phyloP scores from a whole-genome alignment of 2,797 vertebrate species.

The Pangasius djambal region DNA sequence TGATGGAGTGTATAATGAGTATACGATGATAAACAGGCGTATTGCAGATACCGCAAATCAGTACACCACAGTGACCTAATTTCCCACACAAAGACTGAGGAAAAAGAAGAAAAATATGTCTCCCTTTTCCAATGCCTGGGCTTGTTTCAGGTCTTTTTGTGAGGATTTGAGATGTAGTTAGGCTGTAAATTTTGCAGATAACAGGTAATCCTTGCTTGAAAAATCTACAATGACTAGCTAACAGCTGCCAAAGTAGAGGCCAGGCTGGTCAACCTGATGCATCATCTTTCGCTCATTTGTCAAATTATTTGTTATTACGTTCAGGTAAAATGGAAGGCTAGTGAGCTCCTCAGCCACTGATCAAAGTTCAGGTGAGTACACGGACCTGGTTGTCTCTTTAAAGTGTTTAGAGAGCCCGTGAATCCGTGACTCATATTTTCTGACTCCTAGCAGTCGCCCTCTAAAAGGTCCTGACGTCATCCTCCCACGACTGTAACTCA shows the following conservation, averaged over 20 bases:
- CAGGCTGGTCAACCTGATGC: neutral
- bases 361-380: slow-evolving; percentile 33
- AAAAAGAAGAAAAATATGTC: neutral
- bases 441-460: slow-evolving; percentile 44
- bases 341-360: neutral
- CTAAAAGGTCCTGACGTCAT: slow-evolving; percentile 47
- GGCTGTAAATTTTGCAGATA: too few relatives aligned
- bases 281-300: neutral
- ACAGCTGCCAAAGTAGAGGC: neutral
- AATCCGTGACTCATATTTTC: slow-evolving; percentile 56
- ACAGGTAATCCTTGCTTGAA: neutral
- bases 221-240: neutral
- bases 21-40: too few relatives aligned
- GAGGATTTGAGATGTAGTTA: neutral
- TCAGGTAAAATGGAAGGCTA: neutral
- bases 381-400: slow-evolving; percentile 25
- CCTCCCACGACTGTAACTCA: slow-evolving; percentile 45
- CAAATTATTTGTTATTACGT: neutral
- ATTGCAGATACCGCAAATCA: neutral
- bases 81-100: neutral
- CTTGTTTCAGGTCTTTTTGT: neutral
- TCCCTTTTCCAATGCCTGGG: neutral
- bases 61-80: neutral
- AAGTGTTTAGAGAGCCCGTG: slow-evolving; percentile 39
- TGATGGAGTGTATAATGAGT: neutral